Percentiles rank a stretch among this genome's conserved stretches.
These are phyloP conservation scores for Erynnis tages DNA, from an alignment of 2,888 invertebrate genomes.

Conservation along the genomic window DNA sequence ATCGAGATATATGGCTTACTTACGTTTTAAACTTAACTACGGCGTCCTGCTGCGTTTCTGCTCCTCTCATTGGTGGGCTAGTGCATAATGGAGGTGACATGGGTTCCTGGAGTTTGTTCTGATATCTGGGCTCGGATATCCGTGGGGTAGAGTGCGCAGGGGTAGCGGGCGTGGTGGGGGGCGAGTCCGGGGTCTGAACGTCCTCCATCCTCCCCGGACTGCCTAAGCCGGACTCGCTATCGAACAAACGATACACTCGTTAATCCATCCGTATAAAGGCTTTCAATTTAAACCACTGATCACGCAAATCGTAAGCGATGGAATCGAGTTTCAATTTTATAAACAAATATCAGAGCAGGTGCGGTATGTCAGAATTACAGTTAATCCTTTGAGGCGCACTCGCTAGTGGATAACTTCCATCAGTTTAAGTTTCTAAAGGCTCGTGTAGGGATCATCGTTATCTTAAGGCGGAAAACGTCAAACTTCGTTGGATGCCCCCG, in stretches of 20 bases:
- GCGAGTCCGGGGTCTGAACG: conserved; percentile 63
- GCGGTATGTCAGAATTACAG: too few relatives aligned
- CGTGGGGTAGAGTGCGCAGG: conserved; percentile 41
- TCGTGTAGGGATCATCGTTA: background rate
- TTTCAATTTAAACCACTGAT: background rate
- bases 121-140: conserved; percentile 38
- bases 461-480: background rate
- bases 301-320: too few relatives aligned
- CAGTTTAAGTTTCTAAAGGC: too few relatives aligned
- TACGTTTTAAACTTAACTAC: conserved; percentile 75
- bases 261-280: background rate
- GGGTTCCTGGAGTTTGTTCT: conserved; percentile 48
- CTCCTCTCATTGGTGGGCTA: conserved; percentile 64
- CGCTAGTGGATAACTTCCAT: too few relatives aligned
- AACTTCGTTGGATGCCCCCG: background rate
- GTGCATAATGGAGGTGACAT: conserved; percentile 70
- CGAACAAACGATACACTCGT: background rate
- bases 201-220: conserved; percentile 72
- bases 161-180: conserved; percentile 44
- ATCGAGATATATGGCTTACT: conserved; percentile 40
- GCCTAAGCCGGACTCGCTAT: conserved; percentile 72
- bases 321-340: too few relatives aligned
- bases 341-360: too few relatives aligned
- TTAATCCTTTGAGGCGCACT: too few relatives aligned
- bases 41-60: conserved; percentile 63